Evolutionary conservation across 2,797 vertebrate genomes (phyloP), one percentile per base, ranked within the genome.

Genomic region (Sebastiscus albofasciatus): DNA sequence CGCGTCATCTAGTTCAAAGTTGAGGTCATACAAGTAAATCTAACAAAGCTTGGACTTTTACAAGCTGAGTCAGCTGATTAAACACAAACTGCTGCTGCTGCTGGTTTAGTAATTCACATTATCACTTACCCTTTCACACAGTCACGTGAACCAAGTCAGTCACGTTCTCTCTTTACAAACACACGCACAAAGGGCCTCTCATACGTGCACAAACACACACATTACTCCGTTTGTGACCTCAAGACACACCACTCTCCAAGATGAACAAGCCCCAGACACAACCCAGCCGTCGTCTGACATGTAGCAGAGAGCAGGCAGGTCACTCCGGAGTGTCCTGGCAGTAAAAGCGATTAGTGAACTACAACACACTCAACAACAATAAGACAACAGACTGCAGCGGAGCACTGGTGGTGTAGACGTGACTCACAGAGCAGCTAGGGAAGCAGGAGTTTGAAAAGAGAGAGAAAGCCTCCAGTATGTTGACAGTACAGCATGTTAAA

Each of bases 41-140:
- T 67, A 69, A 82, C 56, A 84, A 81, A 81, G 55, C n/a, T 18
- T 33, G 4, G 0, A 54, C 31, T 54, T 77, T 76, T 52, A 77
- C 24, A 26, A 61, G 39, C 61, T 1, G 29, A 83, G 77, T 89
- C 90, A 86, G 87, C 86, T 85, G 85, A 88, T 85, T 83, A 71
- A 84, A 90, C 67, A 81, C 0, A 67, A 78, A 67, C 79, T 74
- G 78, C 82, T 75, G 76, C 83, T n/a, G 49, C 49, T 67, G 69
- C 74, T 89, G 85, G 10, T 81, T 90, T 73, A 73, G 67, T 86
- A 66, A 89, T 80, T 77, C 85, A 79, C 75, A 80, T 85, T 24
- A 73, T 64, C 73, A 42, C 64, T 42, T 69, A 29, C 27, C 39
- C 81, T 77, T 69, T 85, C 75, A 54, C 58, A 67, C 61, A 49